A percentile compares a stretch with the other conserved stretches of the same genome.
These are phyloP conservation scores for Cremastinae sp. DNA, from an alignment of 2,888 invertebrate species.

Conservation along the genomic window DNA sequence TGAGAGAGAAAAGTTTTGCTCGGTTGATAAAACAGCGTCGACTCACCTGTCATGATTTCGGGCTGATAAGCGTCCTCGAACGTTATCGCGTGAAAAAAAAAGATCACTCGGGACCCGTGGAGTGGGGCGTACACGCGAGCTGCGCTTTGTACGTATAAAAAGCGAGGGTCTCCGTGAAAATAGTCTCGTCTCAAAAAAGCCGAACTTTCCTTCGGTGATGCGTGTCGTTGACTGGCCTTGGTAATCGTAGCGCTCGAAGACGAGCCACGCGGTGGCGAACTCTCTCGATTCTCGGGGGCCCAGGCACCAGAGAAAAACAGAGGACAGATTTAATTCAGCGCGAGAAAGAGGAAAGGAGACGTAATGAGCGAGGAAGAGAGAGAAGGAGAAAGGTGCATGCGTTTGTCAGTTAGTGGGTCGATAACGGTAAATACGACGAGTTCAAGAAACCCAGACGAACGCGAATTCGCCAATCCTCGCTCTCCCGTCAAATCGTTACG, in stretches of 20 bases:
- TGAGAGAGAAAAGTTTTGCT: no score
- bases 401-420: conserved; percentile 78
- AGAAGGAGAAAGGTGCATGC: conserved; percentile 63
- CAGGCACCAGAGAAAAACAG: conserved; percentile 21
- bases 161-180: conserved; percentile 9
- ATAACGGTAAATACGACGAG: conserved; percentile 77
- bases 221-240: conserved; percentile 63
- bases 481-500: conserved; percentile 11
- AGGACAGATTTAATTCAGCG: conserved; percentile 56
- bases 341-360: conserved; percentile 1
- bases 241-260: conserved; percentile 45
- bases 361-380: conserved; percentile 34
- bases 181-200: conserved; percentile 35
- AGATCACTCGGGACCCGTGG: no score
- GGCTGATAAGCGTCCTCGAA: conserved; percentile 44
- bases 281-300: conserved; percentile 40
- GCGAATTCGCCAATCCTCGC: conserved; percentile 65
- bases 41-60: conserved; percentile 38
- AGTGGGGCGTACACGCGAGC: no score
- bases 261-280: conserved; percentile 49
- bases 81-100: no score
- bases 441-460: conserved; percentile 76
- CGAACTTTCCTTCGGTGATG: conserved; percentile 60
- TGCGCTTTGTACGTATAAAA: neutral
- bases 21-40: no score